Evolutionary conservation across 2,797 vertebrate species (phyloP), one percentile per base, ranked within the genome.

Genomic region (Cirrhinus molitorella): DNA sequence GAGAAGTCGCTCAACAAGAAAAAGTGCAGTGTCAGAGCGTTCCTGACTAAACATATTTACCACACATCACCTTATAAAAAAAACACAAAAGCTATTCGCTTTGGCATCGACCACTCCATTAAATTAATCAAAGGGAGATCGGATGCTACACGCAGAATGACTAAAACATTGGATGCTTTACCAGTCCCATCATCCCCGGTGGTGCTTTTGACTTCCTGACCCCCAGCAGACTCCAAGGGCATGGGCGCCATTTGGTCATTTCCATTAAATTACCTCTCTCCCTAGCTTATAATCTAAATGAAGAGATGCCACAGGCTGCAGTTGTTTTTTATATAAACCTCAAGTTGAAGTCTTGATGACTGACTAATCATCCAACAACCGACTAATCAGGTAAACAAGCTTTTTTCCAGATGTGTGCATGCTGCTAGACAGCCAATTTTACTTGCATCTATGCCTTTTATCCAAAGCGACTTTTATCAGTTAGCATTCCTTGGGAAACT

Each of bases 201-300:
- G 89, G 88, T 86, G 88, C 87, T 85, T 34, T 79, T 94, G 94
- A 96, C 95, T 93, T 87, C 77, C 19, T 67, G 92, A 87, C 93
- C 93, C 91, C 75, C 87, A 82, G 88, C 91, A 92, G 91, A 92
- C 94, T 95, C 91, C 94, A 94, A 94, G 94, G 94, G 93, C 90
- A 90, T 87, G 72, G 47, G 72, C 89, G 88, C 94, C 93, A 95
- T 95, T 95, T 95, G 94, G 92, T 92, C 89, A 86, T 90, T 92
- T 92, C 88, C 90, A 94, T 93, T 94, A 94, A 95, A 94, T 95
- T 91, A 94, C 92, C 87, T 84, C 73, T 86, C 82, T 68, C 84
- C 84, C 79, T 82, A 89, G 87, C 31, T 77, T 70, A 12, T 34
- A 37, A 13, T 73, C 45, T 65, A 40, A 81, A 51, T 12, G 37